Conservation (phyloP, 2,113 vertebrate species). For the Crotophaga sulcirostris region DNA sequence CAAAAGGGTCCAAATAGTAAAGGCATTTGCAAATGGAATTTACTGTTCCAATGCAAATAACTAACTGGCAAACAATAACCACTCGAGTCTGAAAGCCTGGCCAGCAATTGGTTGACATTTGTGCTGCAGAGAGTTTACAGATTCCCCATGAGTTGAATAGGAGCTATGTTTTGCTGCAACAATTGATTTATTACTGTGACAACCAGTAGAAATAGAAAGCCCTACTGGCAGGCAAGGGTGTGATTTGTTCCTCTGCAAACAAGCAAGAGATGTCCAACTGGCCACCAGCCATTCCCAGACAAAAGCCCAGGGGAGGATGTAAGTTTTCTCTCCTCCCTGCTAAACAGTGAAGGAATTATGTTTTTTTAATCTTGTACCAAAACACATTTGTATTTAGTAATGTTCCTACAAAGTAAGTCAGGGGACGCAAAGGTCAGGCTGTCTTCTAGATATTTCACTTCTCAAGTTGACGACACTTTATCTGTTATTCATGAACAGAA, state of each 20-base stretch:
- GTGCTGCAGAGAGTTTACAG: constrained; percentile 41
- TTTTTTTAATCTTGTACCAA: not conserved
- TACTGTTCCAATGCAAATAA: constrained; percentile 43
- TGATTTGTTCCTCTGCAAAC: constrained; percentile 41
- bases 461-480: not conserved
- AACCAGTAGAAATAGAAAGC: constrained; percentile 50
- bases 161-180: constrained; percentile 48
- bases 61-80: constrained; percentile 30
- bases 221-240: constrained; percentile 23
- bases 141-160: constrained; percentile 20
- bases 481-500: constrained; percentile 20
- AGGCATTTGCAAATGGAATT: constrained; percentile 22
- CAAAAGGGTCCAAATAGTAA: not conserved
- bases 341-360: not conserved
- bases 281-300: not conserved
- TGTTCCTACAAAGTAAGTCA: not conserved
- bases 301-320: not conserved
- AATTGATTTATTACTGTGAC: constrained; percentile 64
- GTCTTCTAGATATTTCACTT: not conserved
- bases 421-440: not conserved
- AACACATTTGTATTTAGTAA: not conserved
- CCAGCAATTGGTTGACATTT: constrained; percentile 46
- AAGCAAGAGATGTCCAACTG: constrained; percentile 30
- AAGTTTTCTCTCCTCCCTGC: not conserved
- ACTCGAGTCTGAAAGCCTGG: not conserved